A percentile compares a stretch with the other conserved stretches of the same genome.
phyloP scores from a whole-genome alignment of 2,797 vertebrate species.

The Capromys pilorides region DNA sequence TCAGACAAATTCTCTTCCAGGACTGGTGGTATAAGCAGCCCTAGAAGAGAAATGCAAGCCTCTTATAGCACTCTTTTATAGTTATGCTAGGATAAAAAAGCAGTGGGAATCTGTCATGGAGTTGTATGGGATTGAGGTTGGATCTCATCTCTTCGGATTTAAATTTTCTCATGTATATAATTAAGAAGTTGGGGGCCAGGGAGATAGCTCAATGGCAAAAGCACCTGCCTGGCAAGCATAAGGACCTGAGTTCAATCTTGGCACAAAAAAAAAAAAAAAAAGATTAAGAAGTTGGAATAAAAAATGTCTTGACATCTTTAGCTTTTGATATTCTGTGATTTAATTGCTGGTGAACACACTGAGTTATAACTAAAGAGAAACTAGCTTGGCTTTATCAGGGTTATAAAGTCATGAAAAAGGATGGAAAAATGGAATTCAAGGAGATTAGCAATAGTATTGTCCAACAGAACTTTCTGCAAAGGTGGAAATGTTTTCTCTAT shows the following conservation, averaged over 20 bases:
- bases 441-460: neutral
- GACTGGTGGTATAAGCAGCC: neutral
- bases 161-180: slow-evolving; percentile 1
- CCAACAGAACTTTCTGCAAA: neutral
- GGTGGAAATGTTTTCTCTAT: neutral
- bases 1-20: neutral
- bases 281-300: neutral
- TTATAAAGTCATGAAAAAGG: neutral
- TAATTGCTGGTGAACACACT: neutral
- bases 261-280: neutral
- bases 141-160: neutral
- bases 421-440: neutral
- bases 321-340: neutral
- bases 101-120: neutral
- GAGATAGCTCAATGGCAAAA: too few species aligned
- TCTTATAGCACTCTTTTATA: neutral
- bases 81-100: too few species aligned
- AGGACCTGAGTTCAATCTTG: too few species aligned
- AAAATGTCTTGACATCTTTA: neutral
- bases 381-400: neutral
- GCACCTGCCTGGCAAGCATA: too few species aligned
- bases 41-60: neutral
- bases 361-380: neutral
- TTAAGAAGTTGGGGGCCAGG: neutral
- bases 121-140: neutral